phyloP scores from a whole-genome alignment of 2,113 vertebrate species.

The Neolamprologus falcicula region DNA sequence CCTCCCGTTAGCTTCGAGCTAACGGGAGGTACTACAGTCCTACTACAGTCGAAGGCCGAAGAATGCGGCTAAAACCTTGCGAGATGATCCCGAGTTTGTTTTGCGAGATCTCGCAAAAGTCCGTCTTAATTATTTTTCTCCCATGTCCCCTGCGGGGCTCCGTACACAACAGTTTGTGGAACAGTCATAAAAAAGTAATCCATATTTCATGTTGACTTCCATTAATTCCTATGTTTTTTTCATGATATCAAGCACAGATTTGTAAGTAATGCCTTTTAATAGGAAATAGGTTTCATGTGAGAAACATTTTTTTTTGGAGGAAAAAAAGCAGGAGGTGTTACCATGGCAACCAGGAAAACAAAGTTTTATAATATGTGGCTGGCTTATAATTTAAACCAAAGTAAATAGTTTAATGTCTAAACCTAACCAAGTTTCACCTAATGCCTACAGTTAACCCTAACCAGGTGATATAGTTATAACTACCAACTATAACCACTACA shows the following conservation, averaged over 20 bases:
- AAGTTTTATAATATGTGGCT: accelerated
- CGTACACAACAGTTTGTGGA: not conserved
- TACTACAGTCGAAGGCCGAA: too few relatives aligned
- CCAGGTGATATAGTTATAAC: not conserved
- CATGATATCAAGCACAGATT: not conserved
- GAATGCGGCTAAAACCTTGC: too few relatives aligned
- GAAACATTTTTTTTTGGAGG: accelerated
- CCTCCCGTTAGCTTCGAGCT: too few relatives aligned
- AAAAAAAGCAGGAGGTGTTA: not conserved
- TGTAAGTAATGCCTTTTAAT: not conserved
- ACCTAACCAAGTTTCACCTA: not conserved
- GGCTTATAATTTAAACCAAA: not conserved
- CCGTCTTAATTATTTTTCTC: accelerated
- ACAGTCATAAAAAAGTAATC: not conserved
- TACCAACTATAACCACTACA: not conserved
- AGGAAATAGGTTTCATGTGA: not conserved
- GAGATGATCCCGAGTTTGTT: too few relatives aligned
- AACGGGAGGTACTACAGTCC: too few relatives aligned
- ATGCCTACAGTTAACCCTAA: not conserved
- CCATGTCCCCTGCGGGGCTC: too few relatives aligned
- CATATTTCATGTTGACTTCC: not conserved
- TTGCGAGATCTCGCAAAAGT: too few relatives aligned
- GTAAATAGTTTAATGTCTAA: not conserved
- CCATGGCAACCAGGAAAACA: not conserved
- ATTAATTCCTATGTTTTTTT: not conserved